These are phyloP conservation scores for Acanthopagrus latus DNA, from an alignment of 2,797 vertebrate species.

Conservation along the genomic window DNA sequence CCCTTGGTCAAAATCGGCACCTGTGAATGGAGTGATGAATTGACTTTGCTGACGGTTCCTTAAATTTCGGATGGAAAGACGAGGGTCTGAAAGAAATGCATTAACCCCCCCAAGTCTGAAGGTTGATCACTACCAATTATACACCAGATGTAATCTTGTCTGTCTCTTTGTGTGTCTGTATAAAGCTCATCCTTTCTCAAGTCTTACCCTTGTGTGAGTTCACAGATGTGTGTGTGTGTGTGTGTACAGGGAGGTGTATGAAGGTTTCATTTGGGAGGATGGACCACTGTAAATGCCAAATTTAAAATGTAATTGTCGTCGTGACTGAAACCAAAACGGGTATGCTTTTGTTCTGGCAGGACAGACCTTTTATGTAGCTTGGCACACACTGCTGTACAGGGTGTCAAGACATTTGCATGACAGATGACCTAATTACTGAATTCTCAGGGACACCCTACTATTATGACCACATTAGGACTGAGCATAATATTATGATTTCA, in stretches of 20 bases:
- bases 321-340: conserved; percentile 11
- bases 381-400: background rate
- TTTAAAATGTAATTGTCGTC: background rate
- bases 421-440: conserved; percentile 12
- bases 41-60: conserved; percentile 21
- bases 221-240: background rate
- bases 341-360: background rate
- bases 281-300: conserved; percentile 6
- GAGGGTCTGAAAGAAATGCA: conserved; percentile 35
- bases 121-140: conserved; percentile 42
- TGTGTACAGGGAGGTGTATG: background rate
- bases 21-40: conserved; percentile 9
- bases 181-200: conserved; percentile 21
- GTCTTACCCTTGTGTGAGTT: background rate
- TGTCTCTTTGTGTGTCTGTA: conserved; percentile 17
- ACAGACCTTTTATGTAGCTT: conserved; percentile 11
- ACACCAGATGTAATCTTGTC: conserved; percentile 23
- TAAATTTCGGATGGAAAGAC: conserved; percentile 27
- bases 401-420: conserved; percentile 2
- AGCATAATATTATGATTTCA: background rate
- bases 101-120: conserved; percentile 44
- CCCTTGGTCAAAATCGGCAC: background rate
- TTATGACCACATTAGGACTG: background rate
- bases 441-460: background rate
- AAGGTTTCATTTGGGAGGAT: conserved; percentile 7